Base-by-base conservation (phyloP, 2,113 vertebrate genomes). In the Ardeotis arabs region DNA sequence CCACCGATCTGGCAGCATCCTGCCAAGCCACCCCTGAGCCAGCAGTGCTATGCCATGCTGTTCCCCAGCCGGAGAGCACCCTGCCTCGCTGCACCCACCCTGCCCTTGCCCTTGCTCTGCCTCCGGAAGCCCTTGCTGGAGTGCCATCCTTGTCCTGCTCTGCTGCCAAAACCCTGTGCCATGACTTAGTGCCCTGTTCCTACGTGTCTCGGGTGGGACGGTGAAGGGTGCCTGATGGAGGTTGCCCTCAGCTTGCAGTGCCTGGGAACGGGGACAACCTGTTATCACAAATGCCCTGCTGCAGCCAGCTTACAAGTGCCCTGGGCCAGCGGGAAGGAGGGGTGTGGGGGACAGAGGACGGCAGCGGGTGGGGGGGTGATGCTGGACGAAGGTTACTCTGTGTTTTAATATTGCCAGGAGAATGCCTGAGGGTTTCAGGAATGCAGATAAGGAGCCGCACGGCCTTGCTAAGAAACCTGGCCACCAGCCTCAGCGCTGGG, bases 391-490 rank as follows among this genome's bases (percentile, higher is more conserved):
- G 94, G 97, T 97, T 97, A 95, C 94, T 95, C 90, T 64, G 87
- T 96, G 93, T 96, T 97, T 97, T 94, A 95, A 95, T 97, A 97
- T 94, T 95, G 97, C 89, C 75, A 75, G 92, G 96, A 96, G 96
- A 97, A 97, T 97, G 97, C 96, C 96, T 97, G 95, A 95, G 96
- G 96, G 95, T 90, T 96, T 95, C 90, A 97, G 97, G 97, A 97
- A 97, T 97, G 97, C 95, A 97, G 97, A 97, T 97, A 97, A 97
- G 96, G 84, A 94, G 97, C 78, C 1, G 10, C 84, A 94, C 22
- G 88, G 91, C 96, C 95, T 94, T 96, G 92, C 95, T 92, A 90
- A 95, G 95, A 91, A 96, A 94, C 82, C 94, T 91, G 87, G 96
- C 77, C 90, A 95, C 77, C 93, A 90, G 95, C 90, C 79, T 94